Conservation (phyloP, 2,888 invertebrate genomes). For the Pocota personata region DNA sequence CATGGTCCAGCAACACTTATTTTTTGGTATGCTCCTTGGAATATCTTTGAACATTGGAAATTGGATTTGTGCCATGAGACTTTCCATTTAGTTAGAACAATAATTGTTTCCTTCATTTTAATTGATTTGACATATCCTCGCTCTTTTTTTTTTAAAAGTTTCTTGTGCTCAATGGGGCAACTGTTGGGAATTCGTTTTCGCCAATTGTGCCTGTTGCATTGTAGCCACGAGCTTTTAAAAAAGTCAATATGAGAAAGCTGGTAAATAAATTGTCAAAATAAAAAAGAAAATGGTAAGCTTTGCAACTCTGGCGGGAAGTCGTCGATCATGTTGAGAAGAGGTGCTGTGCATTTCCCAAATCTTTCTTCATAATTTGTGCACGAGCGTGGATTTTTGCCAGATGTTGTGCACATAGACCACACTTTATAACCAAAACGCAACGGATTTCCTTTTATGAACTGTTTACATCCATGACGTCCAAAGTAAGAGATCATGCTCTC, state of each 20-base stretch:
- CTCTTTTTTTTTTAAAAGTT: neutral
- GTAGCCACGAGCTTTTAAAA: constrained; percentile 72
- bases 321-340: constrained; percentile 34
- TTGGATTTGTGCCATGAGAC: neutral
- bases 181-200: constrained; percentile 74
- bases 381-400: neutral
- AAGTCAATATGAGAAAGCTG: constrained; percentile 54
- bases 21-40: too few relatives aligned
- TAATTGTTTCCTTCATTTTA: neutral
- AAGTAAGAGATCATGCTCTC: neutral
- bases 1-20: neutral
- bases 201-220: constrained; percentile 74
- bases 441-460: too few relatives aligned
- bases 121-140: too few relatives aligned
- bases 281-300: constrained; percentile 67
- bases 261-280: constrained; percentile 76
- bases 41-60: too few relatives aligned
- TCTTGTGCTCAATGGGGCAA: constrained; percentile 50
- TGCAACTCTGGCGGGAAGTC: constrained; percentile 54
- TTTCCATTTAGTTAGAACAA: neutral
- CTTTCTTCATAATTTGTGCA: neutral
- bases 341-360: neutral
- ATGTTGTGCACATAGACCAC: constrained; percentile 74
- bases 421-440: constrained; percentile 71
- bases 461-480: too few relatives aligned